A percentile compares a stretch with the other conserved stretches of the same genome.
These are phyloP conservation scores for Campylorhamphus procurvoides DNA, from an alignment of 2,113 vertebrate genomes.

Conservation along the genomic window DNA sequence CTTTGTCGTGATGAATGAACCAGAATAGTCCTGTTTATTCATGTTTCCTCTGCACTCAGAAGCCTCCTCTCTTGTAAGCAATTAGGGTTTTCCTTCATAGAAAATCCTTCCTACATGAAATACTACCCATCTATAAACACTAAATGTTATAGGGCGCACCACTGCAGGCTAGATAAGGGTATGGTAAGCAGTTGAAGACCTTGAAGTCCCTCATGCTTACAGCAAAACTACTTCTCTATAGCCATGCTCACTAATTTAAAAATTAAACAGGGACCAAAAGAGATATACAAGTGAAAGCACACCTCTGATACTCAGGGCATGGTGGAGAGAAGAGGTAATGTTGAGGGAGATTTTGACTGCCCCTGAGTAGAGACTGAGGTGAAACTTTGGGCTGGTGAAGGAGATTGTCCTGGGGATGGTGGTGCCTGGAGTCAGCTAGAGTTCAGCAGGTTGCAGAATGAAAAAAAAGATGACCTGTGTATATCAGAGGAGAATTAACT, in stretches of 20 bases:
- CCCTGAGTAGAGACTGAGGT: background rate
- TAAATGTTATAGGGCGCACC: background rate
- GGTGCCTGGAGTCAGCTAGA: background rate
- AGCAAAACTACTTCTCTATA: background rate
- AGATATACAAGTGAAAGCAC: background rate
- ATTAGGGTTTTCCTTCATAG: background rate
- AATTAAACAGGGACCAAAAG: background rate
- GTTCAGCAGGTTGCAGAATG: background rate
- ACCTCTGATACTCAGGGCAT: background rate
- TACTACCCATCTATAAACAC: background rate
- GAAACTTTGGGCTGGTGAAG: rapidly evolving
- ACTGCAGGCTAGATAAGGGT: background rate
- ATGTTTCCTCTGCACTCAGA: background rate
- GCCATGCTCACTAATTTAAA: background rate
- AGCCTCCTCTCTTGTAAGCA: background rate
- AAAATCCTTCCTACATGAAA: background rate
- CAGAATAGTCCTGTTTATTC: background rate
- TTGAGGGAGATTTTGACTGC: background rate
- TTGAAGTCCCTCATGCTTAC: background rate
- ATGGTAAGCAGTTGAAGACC: background rate
- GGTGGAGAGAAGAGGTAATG: background rate
- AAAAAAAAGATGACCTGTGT: background rate
- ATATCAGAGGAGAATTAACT: background rate
- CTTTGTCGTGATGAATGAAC: background rate
- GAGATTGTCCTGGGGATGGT: background rate